Conservation (phyloP, 2,113 vertebrate species). For the Nestor notabilis region DNA sequence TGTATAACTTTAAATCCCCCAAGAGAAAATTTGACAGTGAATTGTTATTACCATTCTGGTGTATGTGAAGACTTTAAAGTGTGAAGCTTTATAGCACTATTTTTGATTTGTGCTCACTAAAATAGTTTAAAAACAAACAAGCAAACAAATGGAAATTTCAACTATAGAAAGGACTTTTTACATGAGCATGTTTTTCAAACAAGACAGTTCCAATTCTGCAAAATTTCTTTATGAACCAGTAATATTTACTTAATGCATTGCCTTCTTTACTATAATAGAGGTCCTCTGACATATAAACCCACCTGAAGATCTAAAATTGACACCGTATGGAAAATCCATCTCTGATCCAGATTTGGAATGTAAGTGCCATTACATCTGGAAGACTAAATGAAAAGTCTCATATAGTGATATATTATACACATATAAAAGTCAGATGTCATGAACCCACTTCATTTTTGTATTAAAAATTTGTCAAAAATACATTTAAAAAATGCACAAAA, state of each 20-base stretch:
- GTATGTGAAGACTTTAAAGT: not conserved
- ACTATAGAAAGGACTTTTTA: not conserved
- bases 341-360: not conserved
- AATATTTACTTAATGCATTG: not conserved
- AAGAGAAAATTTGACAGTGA: conserved; percentile 8
- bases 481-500: not conserved
- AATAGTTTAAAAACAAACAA: not conserved
- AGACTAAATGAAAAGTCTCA: not conserved
- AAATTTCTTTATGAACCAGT: not conserved
- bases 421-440: not conserved
- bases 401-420: not conserved
- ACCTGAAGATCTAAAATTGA: not conserved
- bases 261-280: not conserved
- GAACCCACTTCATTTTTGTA: not conserved
- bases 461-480: not conserved
- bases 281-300: not conserved
- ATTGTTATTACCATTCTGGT: not conserved
- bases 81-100: not conserved
- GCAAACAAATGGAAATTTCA: not conserved
- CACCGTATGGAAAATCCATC: not conserved
- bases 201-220: not conserved
- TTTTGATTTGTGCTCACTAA: conserved; percentile 5
- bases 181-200: not conserved
- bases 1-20: not conserved
- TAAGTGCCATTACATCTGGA: not conserved